Base-by-base conservation (phyloP, 30 jellyfish, hydroid and myxozoan genomes). In the Pseudorhiza aurosa region DNA sequence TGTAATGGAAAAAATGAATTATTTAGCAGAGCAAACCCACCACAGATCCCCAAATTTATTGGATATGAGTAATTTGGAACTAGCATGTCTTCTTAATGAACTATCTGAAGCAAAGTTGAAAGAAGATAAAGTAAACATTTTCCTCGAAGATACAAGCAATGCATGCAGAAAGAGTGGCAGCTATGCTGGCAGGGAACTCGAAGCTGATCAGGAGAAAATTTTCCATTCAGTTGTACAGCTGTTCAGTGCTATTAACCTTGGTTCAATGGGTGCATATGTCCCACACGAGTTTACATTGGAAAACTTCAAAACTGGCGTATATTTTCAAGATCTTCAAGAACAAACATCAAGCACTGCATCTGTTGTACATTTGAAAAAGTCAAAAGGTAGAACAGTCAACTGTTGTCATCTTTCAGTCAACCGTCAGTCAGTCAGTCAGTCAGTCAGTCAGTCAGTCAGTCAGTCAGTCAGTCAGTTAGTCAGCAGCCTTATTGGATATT, bases 51-150 rank as follows among this genome's bases (percentile, higher is more conserved):
- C 36, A 2, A 18, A 21, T 53, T 9, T 18, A 2, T 53, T n/a
- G 10, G 36, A 53, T 53, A 8, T n/a, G 35, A 53, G 9, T 53
- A 36, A 53, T 15, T 21, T 53, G 19, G 67, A 53, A 4, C 36
- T 53, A 53, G 67, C 67, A 2, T 53, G 37, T 19, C 67, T 53
- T 10, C n/a, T 53, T 17, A n/a, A 53, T n/a, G 67, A 53, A 17
- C 24, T 53, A 4, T 1, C 24, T 12, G 1, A 18, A 18, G 67
- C 12, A 2, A 53, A 10, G 67, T 2, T 18, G 2, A 21, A 19
- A 53, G 36, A 6, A 19, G 29, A 53, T 7, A 3, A 19, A 2
- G 36, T 18, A 53, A 9, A 33, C 4, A 19, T n/a, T 1, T 2
- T 4, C 14, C 4, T 53, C 24, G 37, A 21, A 12, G 67, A 53